phyloP scores from a whole-genome alignment of 2,113 vertebrate genomes.

The Festucalex cinctus region DNA sequence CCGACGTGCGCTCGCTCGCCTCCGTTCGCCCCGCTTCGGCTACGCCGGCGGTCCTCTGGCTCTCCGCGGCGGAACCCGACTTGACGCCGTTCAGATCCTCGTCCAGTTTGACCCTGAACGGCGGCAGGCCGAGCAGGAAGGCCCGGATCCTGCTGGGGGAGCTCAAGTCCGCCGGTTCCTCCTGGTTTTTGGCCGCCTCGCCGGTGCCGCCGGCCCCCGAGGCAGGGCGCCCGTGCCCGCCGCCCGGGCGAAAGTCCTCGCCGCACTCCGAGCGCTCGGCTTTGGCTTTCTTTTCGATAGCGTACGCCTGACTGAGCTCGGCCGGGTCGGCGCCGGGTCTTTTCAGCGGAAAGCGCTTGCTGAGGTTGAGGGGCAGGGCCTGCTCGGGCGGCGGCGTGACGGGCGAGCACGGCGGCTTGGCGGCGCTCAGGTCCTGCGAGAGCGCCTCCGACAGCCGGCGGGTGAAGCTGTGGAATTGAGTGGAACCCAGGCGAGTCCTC shows the following conservation, averaged over 20 bases:
- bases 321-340: conserved; percentile 33
- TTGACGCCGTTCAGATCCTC: conserved; percentile 52
- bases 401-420: conserved; percentile 47
- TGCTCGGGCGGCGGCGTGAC: conserved; percentile 64
- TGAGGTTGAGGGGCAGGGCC: conserved; percentile 74
- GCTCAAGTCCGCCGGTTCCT: conserved; percentile 75
- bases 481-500: conserved; percentile 63
- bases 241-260: conserved; percentile 23
- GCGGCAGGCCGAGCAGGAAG: conserved; percentile 55
- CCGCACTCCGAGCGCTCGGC: conserved; percentile 14
- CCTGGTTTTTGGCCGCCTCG: conserved; percentile 55
- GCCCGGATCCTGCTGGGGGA: conserved; percentile 73
- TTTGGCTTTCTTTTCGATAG: conserved; percentile 47
- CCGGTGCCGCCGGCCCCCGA: conserved; percentile 17
- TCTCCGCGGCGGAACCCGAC: conserved; percentile 7
- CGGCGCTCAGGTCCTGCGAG: conserved; percentile 68
- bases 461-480: conserved; percentile 73
- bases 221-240: background rate
- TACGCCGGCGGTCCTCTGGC: conserved; percentile 17
- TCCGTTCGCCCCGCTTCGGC: conserved; percentile 6
- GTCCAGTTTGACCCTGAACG: conserved; percentile 59
- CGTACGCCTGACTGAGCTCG: background rate
- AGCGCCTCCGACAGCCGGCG: conserved; percentile 73
- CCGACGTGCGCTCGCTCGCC: background rate
- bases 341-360: conserved; percentile 62